Percentiles rank a stretch among this genome's conserved stretches.
Conservation (phyloP, 2,888 invertebrate species). For the Catonia carolina region DNA sequence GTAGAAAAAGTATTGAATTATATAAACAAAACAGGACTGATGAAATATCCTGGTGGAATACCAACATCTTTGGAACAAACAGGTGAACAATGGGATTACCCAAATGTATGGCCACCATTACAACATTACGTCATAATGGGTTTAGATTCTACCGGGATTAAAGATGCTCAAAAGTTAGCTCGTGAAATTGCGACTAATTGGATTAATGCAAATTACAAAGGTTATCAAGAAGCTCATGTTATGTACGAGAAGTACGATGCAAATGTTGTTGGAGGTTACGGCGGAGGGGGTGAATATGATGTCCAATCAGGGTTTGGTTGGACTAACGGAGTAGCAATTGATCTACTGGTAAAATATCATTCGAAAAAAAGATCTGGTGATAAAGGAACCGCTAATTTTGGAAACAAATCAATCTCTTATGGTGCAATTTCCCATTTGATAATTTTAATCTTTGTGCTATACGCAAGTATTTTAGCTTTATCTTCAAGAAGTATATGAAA, state of each 20-base stretch:
- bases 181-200: constrained; percentile 59
- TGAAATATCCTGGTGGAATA: constrained; percentile 51
- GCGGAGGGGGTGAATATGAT: constrained; percentile 71
- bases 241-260: constrained; percentile 73
- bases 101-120: constrained; percentile 81
- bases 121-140: constrained; percentile 67
- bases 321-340: constrained; percentile 67
- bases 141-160: constrained; percentile 51
- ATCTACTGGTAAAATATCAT: constrained; percentile 56
- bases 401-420: too few relatives aligned
- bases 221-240: constrained; percentile 48
- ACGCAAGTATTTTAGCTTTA: too few relatives aligned
- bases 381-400: too few relatives aligned
- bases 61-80: constrained; percentile 58
- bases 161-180: constrained; percentile 53
- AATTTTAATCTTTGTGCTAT: too few relatives aligned
- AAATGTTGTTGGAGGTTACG: constrained; percentile 54
- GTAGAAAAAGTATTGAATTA: constrained; percentile 26
- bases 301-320: constrained; percentile 73
- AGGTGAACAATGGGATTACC: constrained; percentile 73
- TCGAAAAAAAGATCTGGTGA: too few relatives aligned
- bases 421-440: too few relatives aligned
- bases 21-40: constrained; percentile 22
- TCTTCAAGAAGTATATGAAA: too few relatives aligned
- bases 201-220: constrained; percentile 55